These are phyloP conservation scores for Pyxicephalus adspersus DNA, from an alignment of 2,113 vertebrate species.

Conservation along the genomic window DNA sequence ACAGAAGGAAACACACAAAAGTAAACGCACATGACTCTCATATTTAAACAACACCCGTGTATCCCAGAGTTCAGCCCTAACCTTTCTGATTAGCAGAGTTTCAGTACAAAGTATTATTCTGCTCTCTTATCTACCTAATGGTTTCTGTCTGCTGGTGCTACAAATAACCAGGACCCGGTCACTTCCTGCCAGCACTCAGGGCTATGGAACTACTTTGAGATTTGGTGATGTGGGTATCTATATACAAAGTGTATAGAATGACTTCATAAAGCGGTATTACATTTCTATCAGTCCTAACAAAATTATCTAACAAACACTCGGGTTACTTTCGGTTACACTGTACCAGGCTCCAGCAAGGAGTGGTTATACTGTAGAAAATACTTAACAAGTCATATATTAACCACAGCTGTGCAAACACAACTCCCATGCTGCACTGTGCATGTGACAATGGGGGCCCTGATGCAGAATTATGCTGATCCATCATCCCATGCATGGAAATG, in stretches of 20 bases:
- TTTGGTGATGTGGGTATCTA: too few relatives aligned
- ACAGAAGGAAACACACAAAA: too few relatives aligned
- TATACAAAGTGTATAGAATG: background rate
- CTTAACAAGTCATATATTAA: slow-evolving; percentile 69
- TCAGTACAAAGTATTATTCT: background rate
- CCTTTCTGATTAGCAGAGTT: background rate
- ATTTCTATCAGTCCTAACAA: background rate
- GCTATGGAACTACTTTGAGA: background rate
- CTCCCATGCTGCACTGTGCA: slow-evolving; percentile 59
- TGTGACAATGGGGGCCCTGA: background rate
- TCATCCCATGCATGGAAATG: too few relatives aligned
- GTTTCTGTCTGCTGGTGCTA: slow-evolving; percentile 19
- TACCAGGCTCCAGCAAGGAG: slow-evolving; percentile 58
- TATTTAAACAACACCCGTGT: too few relatives aligned
- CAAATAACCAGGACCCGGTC: background rate
- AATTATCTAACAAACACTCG: slow-evolving; percentile 7
- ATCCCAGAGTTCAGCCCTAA: too few relatives aligned
- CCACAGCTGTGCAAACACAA: slow-evolving; percentile 67
- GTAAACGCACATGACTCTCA: too few relatives aligned
- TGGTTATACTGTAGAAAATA: slow-evolving; percentile 48
- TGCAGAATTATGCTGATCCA: background rate
- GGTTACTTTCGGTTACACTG: slow-evolving; percentile 25
- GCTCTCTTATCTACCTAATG: background rate
- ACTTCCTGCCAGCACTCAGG: too few relatives aligned
- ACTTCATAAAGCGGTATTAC: background rate